Percentiles rank a stretch among this genome's conserved stretches.
Conservation (phyloP, 1,140 invertebrate genomes). For the Lithobius niger region DNA sequence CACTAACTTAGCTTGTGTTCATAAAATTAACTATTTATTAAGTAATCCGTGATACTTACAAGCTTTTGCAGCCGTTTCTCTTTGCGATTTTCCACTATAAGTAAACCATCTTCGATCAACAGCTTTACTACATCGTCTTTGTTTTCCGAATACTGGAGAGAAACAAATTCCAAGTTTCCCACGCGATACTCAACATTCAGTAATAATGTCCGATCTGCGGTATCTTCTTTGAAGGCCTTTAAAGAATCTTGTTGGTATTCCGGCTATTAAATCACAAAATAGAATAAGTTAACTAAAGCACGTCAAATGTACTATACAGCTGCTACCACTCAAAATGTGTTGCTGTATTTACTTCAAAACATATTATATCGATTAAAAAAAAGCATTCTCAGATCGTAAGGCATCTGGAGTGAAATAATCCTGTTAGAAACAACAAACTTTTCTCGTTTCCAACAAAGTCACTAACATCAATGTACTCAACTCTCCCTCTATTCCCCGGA, state of each 20-base stretch:
- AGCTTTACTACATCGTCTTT: constrained; percentile 71
- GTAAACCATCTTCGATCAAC: constrained; percentile 69
- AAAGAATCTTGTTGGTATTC: constrained; percentile 19
- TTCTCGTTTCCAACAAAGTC: no score
- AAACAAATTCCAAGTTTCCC: constrained; percentile 45
- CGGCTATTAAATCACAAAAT: constrained; percentile 11
- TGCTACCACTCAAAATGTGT: constrained; percentile 58
- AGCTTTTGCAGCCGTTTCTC: constrained; percentile 69
- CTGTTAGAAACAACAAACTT: no score
- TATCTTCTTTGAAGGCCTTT: constrained; percentile 26
- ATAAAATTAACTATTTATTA: no score
- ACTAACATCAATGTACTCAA: no score
- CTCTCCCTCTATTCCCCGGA: no score
- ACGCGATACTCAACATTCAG: constrained; percentile 42
- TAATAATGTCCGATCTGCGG: constrained; percentile 30
- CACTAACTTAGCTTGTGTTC: no score
- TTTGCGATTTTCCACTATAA: constrained; percentile 62
- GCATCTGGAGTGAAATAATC: no score
- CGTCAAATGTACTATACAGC: constrained; percentile 28
- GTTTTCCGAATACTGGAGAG: constrained; percentile 52
- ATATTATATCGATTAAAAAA: no score
- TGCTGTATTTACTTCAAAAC: constrained; percentile 51
- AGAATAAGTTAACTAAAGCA: no score
- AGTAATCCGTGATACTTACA: no score
- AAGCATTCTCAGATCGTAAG: no score